Base-by-base conservation (phyloP, 2,113 vertebrate species). In the Ifrita kowaldi region DNA sequence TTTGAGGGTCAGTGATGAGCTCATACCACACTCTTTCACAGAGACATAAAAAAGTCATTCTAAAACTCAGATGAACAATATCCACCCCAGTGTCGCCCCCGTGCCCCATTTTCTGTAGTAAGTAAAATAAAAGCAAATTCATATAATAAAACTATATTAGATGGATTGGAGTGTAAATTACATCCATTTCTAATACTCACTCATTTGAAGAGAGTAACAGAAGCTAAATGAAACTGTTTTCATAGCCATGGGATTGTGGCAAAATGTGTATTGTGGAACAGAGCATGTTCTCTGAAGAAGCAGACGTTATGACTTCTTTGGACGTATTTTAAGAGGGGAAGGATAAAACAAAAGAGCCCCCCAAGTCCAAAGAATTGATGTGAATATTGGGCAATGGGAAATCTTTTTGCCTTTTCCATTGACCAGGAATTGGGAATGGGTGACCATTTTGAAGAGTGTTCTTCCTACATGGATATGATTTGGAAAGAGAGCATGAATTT, bases 11-110 rank as follows among this genome's bases (percentile, higher is more conserved):
- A 79, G 22, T 30, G 9, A 8, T 42, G 24, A 65, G 13, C 11
- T 93, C n/a, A 52, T 49, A 55, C 10, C 7, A 50, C 8, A 44
- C 3, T 7, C 6, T 23, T 60, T 81, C 14, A 56, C 1, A 7
- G 14, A 33, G 24, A 86, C 62, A 53, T 37, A 33, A 82, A 46
- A 13, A 10, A 32, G 5, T 28, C 2, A 47, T 52, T 71, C 18
- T 70, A 74, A 81, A 89, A 53, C 17, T 32, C 24, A 62, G 18
- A n/a, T 30, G 3, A 93, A 22, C 10, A 65, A 16, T 39, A 26
- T 16, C 7, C 6, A 27, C 22, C 32, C 14, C 50, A 26, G 4
- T 1, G 8, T 21, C 1, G 2, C 11, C 6, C 1, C 9, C 1
- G 7, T 0, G 1, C 3, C 4, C 8, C 10, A 1, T 37, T 64